These are phyloP conservation scores for Lepilemur ruficaudatus DNA, from an alignment of 2,797 vertebrate species.

Conservation along the genomic window DNA sequence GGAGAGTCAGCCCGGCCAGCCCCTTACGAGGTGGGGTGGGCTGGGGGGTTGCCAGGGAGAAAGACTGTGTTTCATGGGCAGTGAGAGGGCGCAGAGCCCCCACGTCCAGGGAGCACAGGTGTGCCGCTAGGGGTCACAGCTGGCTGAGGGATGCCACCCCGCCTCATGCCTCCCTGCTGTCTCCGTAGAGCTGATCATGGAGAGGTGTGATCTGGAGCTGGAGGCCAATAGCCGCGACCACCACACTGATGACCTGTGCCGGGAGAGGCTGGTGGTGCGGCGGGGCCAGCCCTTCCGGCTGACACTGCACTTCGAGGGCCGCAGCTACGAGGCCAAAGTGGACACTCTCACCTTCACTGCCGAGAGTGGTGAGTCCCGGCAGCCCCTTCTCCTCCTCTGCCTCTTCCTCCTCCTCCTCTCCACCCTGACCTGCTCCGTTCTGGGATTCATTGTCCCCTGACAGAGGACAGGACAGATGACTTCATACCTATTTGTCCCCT, in stretches of 20 bases:
- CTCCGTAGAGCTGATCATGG: slow-evolving; percentile 88
- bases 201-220: slow-evolving; percentile 88
- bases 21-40: fast-evolving
- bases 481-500: neutral
- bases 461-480: neutral
- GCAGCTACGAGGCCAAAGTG: slow-evolving; percentile 85
- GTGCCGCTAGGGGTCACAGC: neutral
- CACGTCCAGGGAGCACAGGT: fast-evolving
- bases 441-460: neutral
- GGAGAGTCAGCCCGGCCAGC: neutral
- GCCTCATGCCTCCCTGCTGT: neutral
- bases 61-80: neutral
- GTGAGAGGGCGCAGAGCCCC: no score
- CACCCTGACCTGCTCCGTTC: neutral
- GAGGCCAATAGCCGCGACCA: slow-evolving; percentile 90
- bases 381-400: neutral
- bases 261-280: slow-evolving; percentile 89
- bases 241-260: slow-evolving; percentile 88
- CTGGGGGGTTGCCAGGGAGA: fast-evolving
- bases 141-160: fast-evolving
- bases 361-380: slow-evolving; percentile 88
- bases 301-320: slow-evolving; percentile 88
- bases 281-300: slow-evolving; percentile 91
- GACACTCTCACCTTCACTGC: slow-evolving; percentile 87
- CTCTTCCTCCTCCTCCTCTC: neutral